These are phyloP conservation scores for Drosophila sturtevanti DNA, from an alignment of 1,140 invertebrate genomes.

Conservation along the genomic window DNA sequence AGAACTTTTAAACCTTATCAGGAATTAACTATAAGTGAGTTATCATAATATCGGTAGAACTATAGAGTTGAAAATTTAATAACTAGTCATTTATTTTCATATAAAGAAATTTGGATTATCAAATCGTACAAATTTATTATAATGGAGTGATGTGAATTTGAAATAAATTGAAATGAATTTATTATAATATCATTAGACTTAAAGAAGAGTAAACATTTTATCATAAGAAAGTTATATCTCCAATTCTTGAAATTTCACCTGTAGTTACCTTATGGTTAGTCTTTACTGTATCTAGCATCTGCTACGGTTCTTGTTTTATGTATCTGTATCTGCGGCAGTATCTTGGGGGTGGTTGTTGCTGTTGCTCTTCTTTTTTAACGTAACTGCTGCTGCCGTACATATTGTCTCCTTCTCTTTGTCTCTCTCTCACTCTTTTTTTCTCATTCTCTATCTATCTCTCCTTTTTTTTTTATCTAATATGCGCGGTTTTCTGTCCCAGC, in stretches of 20 bases:
- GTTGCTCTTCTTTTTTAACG: constrained; percentile 24
- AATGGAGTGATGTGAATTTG: no score
- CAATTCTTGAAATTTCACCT: not conserved
- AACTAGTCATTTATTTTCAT: no score
- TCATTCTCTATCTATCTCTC: constrained; percentile 28
- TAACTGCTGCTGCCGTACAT: constrained; percentile 14
- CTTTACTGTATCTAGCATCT: constrained; percentile 7
- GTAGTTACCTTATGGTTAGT: not conserved
- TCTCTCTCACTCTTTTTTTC: constrained; percentile 40
- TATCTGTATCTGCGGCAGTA: not conserved
- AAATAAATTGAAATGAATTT: no score
- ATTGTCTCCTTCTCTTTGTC: constrained; percentile 12
- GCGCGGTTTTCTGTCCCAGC: constrained; percentile 23
- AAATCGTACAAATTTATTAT: no score
- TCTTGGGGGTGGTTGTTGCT: not conserved
- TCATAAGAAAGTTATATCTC: no score
- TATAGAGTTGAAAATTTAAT: not conserved
- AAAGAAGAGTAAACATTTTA: no score
- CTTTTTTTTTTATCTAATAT: constrained; percentile 21
- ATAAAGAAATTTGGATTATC: no score
- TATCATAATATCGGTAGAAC: not conserved
- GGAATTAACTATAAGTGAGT: no score
- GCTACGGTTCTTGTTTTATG: not conserved
- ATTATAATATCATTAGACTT: no score
- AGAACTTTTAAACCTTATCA: no score